Percentiles rank a stretch among this genome's conserved stretches.
Conservation (phyloP, 1,140 invertebrate species). For the Paramacrobiotus metropolitanus region DNA sequence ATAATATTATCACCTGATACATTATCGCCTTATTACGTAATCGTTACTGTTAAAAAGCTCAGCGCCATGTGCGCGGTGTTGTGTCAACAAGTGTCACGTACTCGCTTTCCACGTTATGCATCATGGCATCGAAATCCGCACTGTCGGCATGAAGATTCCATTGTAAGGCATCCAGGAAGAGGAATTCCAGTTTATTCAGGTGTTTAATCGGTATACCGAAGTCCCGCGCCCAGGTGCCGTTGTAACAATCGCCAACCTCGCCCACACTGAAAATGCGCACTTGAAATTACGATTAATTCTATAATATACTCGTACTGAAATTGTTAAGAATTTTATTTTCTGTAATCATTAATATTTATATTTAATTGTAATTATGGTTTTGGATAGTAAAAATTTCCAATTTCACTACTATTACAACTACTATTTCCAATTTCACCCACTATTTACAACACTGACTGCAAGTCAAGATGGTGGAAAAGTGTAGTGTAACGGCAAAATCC, state of each 20-base stretch:
- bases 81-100: neutral
- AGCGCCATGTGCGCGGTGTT: too few relatives aligned
- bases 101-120: neutral
- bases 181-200: neutral
- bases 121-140: neutral
- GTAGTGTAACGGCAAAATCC: too few relatives aligned
- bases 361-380: neutral
- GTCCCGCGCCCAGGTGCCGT: neutral
- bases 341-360: neutral
- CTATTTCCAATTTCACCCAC: too few relatives aligned
- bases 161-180: neutral
- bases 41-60: too few relatives aligned
- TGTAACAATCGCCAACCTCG: neutral
- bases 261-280: neutral
- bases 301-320: too few relatives aligned
- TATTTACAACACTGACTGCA: too few relatives aligned
- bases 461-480: too few relatives aligned
- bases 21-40: too few relatives aligned
- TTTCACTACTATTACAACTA: too few relatives aligned
- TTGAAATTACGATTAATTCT: too few relatives aligned
- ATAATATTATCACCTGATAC: neutral
- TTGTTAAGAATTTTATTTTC: too few relatives aligned
- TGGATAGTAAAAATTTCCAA: too few relatives aligned
- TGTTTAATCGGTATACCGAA: neutral
- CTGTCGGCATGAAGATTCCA: neutral